Conservation (phyloP, 2,113 vertebrate genomes). For the Rhynchomys soricoides region DNA sequence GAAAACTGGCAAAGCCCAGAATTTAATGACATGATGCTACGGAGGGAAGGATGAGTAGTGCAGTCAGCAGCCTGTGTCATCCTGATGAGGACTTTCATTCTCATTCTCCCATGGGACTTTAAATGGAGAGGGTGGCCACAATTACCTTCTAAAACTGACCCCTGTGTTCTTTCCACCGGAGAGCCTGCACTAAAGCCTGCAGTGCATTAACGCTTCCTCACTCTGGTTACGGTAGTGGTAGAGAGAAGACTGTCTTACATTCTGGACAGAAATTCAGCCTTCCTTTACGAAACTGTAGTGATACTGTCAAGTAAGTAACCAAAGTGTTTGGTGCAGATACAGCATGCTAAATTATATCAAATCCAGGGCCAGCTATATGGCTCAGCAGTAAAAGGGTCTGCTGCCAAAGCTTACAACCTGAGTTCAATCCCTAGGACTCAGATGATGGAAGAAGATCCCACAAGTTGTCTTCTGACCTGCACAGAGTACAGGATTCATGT, state of each 20-base stretch:
- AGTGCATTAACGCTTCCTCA: background rate
- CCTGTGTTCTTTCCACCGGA: background rate
- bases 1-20: background rate
- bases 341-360: background rate
- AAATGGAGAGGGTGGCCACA: background rate
- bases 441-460: background rate
- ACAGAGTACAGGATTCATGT: too few relatives aligned
- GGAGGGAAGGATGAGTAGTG: background rate
- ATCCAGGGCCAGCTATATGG: background rate
- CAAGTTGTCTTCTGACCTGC: background rate
- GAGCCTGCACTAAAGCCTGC: too few relatives aligned
- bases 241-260: background rate
- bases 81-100: background rate
- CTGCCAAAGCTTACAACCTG: background rate
- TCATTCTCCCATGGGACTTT: conserved; percentile 11
- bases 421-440: background rate
- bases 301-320: background rate
- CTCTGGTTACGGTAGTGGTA: background rate
- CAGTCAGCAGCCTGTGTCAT: background rate
- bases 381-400: background rate
- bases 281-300: background rate
- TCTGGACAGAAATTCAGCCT: background rate
- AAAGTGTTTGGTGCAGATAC: background rate
- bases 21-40: conserved; percentile 13
- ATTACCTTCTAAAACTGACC: conserved; percentile 35